phyloP scores from a whole-genome alignment of 2,113 vertebrate genomes.

The Cnemophilus loriae region DNA sequence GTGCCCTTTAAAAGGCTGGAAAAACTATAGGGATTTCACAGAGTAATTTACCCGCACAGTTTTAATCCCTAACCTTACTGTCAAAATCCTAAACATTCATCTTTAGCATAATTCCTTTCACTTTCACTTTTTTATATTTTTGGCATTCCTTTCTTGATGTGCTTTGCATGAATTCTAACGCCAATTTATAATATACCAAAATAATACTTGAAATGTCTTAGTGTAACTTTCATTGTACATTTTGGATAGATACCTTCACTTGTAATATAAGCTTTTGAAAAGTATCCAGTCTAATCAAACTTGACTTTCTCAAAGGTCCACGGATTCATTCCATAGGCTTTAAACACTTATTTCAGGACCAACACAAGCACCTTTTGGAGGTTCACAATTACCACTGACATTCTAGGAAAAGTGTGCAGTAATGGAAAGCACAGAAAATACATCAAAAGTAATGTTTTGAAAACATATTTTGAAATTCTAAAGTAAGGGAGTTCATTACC shows the following conservation, averaged over 20 bases:
- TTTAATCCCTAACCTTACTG: not conserved
- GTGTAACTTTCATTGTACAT: not conserved
- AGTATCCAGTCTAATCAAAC: not conserved
- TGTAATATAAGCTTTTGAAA: not conserved
- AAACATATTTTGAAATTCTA: not conserved
- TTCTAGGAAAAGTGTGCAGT: not conserved
- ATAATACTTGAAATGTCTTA: not conserved
- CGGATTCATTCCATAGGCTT: not conserved
- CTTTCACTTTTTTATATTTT: not conserved
- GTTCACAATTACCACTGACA: not conserved
- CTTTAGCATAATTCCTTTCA: not conserved
- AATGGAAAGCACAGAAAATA: not conserved
- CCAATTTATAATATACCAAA: not conserved
- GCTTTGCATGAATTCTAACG: not conserved
- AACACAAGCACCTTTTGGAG: not conserved
- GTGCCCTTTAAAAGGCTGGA: not conserved
- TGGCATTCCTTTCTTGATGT: not conserved
- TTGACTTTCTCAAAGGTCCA: not conserved
- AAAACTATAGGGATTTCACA: not conserved
- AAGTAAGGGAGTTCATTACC: not conserved
- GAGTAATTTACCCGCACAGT: not conserved
- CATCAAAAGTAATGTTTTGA: not conserved
- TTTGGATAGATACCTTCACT: not conserved
- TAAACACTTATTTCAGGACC: not conserved
- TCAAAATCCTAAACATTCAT: not conserved